Evolutionary conservation across 1,140 invertebrate species (phyloP), one percentile per base, ranked within the genome.

Genomic region (Luehdorfia chinensis): DNA sequence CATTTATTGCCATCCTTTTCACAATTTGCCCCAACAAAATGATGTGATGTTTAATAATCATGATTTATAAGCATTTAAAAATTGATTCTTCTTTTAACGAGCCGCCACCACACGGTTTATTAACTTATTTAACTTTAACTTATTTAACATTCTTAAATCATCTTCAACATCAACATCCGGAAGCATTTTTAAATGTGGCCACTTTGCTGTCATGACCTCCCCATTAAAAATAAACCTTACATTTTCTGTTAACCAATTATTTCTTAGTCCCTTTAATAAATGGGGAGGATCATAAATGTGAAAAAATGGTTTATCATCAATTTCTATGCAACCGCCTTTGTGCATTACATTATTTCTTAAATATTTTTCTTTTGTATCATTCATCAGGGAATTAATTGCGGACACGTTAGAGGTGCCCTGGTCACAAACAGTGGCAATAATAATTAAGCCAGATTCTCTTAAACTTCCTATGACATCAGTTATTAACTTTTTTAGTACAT

Each of bases 211-310:
- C 48, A 54, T 48, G 2, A 8, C 5, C 28, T 15, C n/a, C 4
- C 30, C 31, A 31, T 51, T 49, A 6, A 44, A 12, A n/a, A 23
- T 2, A 54, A 48, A 59, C 28, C 9, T 36, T 33, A 52, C 36
- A 34, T 64, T 11, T 44, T 58, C 59, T 44, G 19, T 50, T 5
- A 63, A n/a, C 5, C 58, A 32, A 55, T 59, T 64, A 47, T 64
- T 64, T 32, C 61, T 48, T 12, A 62, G 23, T 2, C 53, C 46
- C 43, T 66, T 66, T 25, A 66, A 34, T 14, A 60, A 25, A 12
- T 66, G 57, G 1, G 62, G 55, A 4, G 62, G 41, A 21, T 60
- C 58, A 57, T 50, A 66, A 2, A 58, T 19, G n/a, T 51, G 62
- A 9, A 66, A 33, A 8, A 61, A 32, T 43, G 58, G 51, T 2